A percentile compares a stretch with the other conserved stretches of the same genome.
phyloP scores from a whole-genome alignment of 1,140 invertebrate species.

The Nasonia vitripennis region DNA sequence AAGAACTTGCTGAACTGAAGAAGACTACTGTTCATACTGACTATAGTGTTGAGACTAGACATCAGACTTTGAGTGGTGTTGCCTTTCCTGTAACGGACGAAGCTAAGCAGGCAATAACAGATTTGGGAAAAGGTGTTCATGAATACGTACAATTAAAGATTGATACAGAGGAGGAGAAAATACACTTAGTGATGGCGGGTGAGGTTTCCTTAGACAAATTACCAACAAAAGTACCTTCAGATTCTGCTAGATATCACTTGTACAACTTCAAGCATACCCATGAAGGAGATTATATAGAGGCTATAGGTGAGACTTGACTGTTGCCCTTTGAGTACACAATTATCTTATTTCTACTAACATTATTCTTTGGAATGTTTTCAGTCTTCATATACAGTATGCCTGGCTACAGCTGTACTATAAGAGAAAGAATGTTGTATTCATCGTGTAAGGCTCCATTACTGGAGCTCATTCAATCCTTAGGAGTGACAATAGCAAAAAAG shows the following conservation, averaged over 20 bases:
- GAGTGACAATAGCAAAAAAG: conserved; percentile 87
- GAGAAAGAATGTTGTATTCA: conserved; percentile 98
- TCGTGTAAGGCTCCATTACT: conserved; percentile 94
- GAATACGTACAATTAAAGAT: conserved; percentile 88
- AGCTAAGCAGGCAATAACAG: conserved; percentile 84
- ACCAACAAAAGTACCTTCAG: conserved; percentile 85
- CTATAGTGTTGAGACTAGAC: conserved; percentile 88
- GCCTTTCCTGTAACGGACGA: conserved; percentile 93
- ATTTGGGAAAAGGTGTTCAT: conserved; percentile 80
- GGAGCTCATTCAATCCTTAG: conserved; percentile 85
- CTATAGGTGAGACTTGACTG: conserved; percentile 79
- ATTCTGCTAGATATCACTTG: conserved; percentile 93
- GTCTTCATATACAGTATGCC: conserved; percentile 99
- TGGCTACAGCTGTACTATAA: conserved; percentile 93
- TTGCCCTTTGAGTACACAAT: conserved; percentile 23
- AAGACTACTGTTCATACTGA: conserved; percentile 85
- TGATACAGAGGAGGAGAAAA: conserved; percentile 85
- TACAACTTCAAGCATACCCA: conserved; percentile 94
- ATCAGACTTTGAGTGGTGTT: conserved; percentile 94
- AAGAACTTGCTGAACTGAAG: conserved; percentile 89
- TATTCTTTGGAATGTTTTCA: conserved; percentile 75
- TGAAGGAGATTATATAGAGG: conserved; percentile 92
- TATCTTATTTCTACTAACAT: conserved; percentile 36
- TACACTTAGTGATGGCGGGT: conserved; percentile 82
- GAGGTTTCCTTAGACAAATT: conserved; percentile 79